Percentiles rank a stretch among this genome's conserved stretches.
Conservation (phyloP, 1,140 invertebrate species). For the Palaemon carinicauda region DNA sequence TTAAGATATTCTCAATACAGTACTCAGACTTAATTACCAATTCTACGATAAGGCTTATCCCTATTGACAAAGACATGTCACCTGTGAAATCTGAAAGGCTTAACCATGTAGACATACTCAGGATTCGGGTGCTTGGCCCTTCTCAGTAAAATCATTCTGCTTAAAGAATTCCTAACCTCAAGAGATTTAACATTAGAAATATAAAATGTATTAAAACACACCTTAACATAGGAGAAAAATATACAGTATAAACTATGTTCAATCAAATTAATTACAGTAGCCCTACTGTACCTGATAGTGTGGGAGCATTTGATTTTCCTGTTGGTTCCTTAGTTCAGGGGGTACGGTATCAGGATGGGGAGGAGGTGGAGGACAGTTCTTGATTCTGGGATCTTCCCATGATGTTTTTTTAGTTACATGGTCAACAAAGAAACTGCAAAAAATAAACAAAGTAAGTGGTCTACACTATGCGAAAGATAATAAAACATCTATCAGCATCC, state of each 20-base stretch:
- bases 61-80: too few species aligned
- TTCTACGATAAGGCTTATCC: too few species aligned
- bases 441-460: neutral
- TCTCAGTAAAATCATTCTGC: too few species aligned
- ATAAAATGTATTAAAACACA: neutral
- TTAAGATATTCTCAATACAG: too few species aligned
- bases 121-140: too few species aligned
- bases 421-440: slow-evolving; percentile 79
- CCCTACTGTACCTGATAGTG: slow-evolving; percentile 34
- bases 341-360: slow-evolving; percentile 54
- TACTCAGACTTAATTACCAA: too few species aligned
- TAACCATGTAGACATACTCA: too few species aligned
- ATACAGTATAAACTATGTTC: neutral
- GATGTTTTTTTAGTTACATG: slow-evolving; percentile 76
- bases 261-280: neutral
- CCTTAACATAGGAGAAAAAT: neutral
- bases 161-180: too few species aligned
- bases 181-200: too few species aligned
- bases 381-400: slow-evolving; percentile 74
- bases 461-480: neutral
- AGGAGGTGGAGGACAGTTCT: slow-evolving; percentile 53
- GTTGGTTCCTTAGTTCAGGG: slow-evolving; percentile 22
- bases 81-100: too few species aligned
- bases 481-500: too few species aligned
- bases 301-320: slow-evolving; percentile 33